Conservation (phyloP, 2,797 vertebrate genomes). For the Distichodus sexfasciatus region DNA sequence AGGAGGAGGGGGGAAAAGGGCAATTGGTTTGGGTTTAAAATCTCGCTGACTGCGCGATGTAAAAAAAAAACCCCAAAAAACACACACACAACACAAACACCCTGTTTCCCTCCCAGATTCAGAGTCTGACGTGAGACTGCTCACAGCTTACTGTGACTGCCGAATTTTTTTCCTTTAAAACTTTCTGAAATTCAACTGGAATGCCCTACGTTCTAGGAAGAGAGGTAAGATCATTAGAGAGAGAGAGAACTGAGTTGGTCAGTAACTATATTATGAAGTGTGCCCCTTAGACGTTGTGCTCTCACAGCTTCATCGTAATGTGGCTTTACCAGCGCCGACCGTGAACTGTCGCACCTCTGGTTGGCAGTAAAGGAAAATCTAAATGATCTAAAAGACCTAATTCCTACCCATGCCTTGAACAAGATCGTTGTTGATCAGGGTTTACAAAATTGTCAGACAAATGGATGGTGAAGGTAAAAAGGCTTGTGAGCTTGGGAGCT, state of each 20-base stretch:
- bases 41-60: constrained; percentile 5
- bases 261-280: constrained; percentile 43
- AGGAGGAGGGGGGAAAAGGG: constrained; percentile 37
- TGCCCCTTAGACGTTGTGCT: constrained; percentile 64
- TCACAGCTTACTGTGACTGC: not conserved
- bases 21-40: constrained; percentile 31
- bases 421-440: too few species aligned
- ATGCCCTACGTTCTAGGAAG: constrained; percentile 38
- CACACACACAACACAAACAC: constrained; percentile 37
- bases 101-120: constrained; percentile 26
- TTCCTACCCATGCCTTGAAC: too few species aligned
- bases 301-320: constrained; percentile 48
- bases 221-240: constrained; percentile 42
- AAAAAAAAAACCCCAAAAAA: too few species aligned
- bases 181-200: constrained; percentile 32
- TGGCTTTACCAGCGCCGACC: not conserved
- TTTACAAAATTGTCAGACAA: not conserved
- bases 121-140: constrained; percentile 13
- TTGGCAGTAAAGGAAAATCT: constrained; percentile 6
- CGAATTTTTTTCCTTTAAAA: constrained; percentile 19
- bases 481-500: not conserved
- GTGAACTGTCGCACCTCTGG: not conserved
- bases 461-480: constrained; percentile 5
- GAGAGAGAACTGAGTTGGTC: constrained; percentile 8
- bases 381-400: too few species aligned